Percentiles rank a stretch among this genome's conserved stretches.
phyloP scores from a whole-genome alignment of 2,888 invertebrate genomes.

The Eucera pruinosa region DNA sequence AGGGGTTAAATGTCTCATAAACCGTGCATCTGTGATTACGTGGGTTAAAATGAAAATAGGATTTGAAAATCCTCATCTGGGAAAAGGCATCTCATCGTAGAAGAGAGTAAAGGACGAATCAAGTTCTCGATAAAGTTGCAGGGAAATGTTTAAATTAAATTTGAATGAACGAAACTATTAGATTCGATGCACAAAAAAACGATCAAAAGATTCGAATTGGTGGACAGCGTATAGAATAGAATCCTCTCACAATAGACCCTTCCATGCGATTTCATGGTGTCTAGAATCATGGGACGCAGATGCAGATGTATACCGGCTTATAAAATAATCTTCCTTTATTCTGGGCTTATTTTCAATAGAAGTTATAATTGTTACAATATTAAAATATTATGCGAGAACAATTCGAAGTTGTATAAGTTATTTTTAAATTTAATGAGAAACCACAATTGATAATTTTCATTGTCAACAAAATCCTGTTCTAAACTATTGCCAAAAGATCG shows the following conservation, averaged over 20 bases:
- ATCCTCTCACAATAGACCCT: slow-evolving; percentile 17
- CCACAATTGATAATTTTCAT: too few species aligned
- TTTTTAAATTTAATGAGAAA: too few species aligned
- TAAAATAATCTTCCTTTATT: slow-evolving; percentile 14
- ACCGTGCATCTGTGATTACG: too few species aligned
- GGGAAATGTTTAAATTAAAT: slow-evolving; percentile 42
- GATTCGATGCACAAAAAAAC: slow-evolving; percentile 9
- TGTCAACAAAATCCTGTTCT: too few species aligned
- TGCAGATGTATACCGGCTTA: slow-evolving; percentile 26
- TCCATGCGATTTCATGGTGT: too few species aligned
- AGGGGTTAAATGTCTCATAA: too few species aligned
- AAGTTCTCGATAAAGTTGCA: slow-evolving; percentile 16
- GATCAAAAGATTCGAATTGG: slow-evolving; percentile 30
- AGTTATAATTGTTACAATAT: background rate
- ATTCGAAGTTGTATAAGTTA: too few species aligned
- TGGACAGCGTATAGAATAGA: slow-evolving; percentile 12
- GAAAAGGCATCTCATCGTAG: too few species aligned
- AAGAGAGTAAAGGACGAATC: background rate
- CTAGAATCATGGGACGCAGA: slow-evolving; percentile 1
- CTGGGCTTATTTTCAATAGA: background rate
- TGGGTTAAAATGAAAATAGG: too few species aligned
- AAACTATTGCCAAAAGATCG: too few species aligned
- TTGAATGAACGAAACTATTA: background rate
- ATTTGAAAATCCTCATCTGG: background rate
- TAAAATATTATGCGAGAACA: too few species aligned